Evolutionary conservation across 30 jellyfish, hydroid and myxozoan species (phyloP).

Genomic region (Pelagia noctiluca): DNA sequence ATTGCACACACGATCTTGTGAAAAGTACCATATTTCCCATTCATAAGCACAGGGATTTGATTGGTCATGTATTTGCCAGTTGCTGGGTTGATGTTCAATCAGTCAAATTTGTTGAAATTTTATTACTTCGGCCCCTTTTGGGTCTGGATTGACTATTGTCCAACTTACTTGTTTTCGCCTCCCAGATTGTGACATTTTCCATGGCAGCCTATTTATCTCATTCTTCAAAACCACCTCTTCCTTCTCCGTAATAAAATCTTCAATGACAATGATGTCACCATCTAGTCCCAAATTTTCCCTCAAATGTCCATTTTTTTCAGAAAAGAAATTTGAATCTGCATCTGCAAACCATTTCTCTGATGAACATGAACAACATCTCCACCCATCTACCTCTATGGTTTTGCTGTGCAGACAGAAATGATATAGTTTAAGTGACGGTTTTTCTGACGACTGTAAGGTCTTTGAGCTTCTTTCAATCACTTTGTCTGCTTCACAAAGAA

Average conservation of each 20-base stretch:
- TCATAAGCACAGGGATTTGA: too few species aligned
- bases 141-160: not conserved
- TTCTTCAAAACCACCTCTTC: slow-evolving; percentile 61
- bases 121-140: too few species aligned
- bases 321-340: slow-evolving; percentile 4
- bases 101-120: too few species aligned
- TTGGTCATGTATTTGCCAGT: too few species aligned
- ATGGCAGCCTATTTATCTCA: slow-evolving; percentile 75
- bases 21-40: too few species aligned
- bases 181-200: slow-evolving; percentile 99
- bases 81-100: too few species aligned
- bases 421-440: not conserved
- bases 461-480: not conserved
- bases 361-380: not conserved
- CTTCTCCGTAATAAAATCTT: slow-evolving; percentile 67
- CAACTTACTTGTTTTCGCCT: slow-evolving; percentile 91
- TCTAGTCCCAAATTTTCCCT: not conserved
- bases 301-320: not conserved
- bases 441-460: not conserved
- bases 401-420: not conserved
- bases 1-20: too few species aligned
- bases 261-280: slow-evolving; percentile 54
- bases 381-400: not conserved
- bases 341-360: not conserved
- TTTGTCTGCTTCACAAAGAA: slow-evolving; percentile 51